Base-by-base conservation (phyloP, 1,140 invertebrate species). In the Eumeta japonica region DNA sequence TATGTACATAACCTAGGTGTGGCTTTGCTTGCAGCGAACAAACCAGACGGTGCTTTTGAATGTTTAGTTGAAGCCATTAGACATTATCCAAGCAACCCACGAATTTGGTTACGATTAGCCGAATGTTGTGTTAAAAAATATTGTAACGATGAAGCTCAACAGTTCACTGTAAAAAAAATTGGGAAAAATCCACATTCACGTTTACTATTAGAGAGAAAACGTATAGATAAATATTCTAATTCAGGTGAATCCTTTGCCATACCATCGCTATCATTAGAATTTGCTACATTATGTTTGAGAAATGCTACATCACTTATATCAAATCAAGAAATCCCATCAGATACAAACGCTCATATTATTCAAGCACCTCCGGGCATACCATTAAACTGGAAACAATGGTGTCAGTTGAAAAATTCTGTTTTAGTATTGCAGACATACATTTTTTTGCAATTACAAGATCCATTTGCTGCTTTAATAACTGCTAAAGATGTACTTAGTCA, bases 1-100 rank as follows among this genome's bases (percentile, higher is more conserved):
- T 79, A 97, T 37, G 83, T 95, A 58, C 96, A 94, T 59, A 97
- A 96, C 76, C 79, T 97, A 48, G 95, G 94, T 9, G 81, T 97
- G 17, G 82, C 89, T 32, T 75, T 94, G 43, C 76, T 97, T 14
- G 87, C 92, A 55, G 83, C 88, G 24, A 85, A 87, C 28, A 83
- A 90, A 50, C 81, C 89, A 2, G 77, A 81, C 39, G 82, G 87
- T 51, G 93, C 95, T 1, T 97, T 97, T 72, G 90, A 94, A 55
- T 94, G 89, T 73, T 81, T 98, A 4, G 84, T 89, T n/a, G 86
- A 92, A 67, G 88, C 89, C 14, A 83, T 92, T 0, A 84, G 92
- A 46, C 83, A 87, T 32, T 90, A 90, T 54, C 88, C 89, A 37
- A 88, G 85, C 48, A 96, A 95, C 75, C 88, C 92, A 1, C 78